These are phyloP conservation scores for Actinemys pallida DNA, from an alignment of 2,113 vertebrate species.

Conservation along the genomic window DNA sequence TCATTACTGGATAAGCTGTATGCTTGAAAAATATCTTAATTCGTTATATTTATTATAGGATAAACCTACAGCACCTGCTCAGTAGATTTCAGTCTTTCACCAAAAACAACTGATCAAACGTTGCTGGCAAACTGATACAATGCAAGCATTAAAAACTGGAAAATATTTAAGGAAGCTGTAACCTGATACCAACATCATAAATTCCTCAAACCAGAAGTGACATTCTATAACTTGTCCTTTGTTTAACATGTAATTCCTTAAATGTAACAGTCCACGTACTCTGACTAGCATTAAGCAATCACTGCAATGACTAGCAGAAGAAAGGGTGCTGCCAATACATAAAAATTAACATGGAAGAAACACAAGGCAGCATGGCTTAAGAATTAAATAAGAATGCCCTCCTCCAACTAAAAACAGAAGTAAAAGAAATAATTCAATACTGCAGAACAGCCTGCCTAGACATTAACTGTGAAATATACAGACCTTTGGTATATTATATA, in stretches of 20 bases:
- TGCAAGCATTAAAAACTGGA: neutral
- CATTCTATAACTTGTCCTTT: neutral
- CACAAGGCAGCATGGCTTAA: neutral
- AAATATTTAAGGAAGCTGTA: neutral
- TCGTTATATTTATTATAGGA: neutral
- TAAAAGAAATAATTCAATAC: neutral
- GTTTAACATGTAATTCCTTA: neutral
- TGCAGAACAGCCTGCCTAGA: neutral
- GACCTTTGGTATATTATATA: neutral
- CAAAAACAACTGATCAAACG: neutral
- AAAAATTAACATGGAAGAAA: neutral
- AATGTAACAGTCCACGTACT: neutral
- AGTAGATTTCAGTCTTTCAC: neutral
- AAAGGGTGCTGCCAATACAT: neutral
- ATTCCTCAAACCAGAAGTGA: neutral
- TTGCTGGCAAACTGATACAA: neutral
- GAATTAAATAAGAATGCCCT: neutral
- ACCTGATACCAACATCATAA: neutral
- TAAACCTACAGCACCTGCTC: neutral
- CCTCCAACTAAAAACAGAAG: neutral
- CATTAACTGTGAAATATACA: neutral
- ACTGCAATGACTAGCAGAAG: neutral
- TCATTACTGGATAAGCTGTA: neutral
- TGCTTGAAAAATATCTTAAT: neutral
- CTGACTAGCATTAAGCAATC: neutral